Evolutionary conservation across 2,888 invertebrate genomes (phyloP).

Genomic region (Globia sparganii): DNA sequence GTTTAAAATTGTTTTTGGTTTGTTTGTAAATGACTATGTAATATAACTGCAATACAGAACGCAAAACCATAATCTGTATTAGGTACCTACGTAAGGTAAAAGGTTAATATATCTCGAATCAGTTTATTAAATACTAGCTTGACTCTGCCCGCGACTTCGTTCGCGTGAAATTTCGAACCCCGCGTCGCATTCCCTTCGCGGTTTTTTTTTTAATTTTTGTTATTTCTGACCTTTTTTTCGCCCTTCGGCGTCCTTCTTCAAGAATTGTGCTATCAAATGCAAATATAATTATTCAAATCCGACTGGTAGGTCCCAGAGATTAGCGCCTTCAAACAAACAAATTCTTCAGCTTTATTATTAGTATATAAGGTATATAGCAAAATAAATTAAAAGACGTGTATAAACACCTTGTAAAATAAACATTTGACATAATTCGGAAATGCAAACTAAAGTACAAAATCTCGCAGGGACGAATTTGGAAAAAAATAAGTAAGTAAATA

Average conservation of each 20-base stretch:
- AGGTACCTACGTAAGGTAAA: neutral
- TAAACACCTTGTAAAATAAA: neutral
- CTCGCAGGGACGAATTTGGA: conserved; percentile 35
- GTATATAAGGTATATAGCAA: too few species aligned
- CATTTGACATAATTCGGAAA: conserved; percentile 31
- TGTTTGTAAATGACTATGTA: neutral
- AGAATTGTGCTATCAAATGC: too few species aligned
- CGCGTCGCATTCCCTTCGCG: too few species aligned
- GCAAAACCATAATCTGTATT: neutral
- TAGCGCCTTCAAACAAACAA: too few species aligned
- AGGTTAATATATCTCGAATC: neutral
- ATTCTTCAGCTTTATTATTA: too few species aligned
- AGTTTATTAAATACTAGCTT: neutral
- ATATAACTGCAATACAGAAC: neutral
- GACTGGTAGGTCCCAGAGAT: too few species aligned
- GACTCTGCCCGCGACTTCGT: too few species aligned
- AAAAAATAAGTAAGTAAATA: conserved; percentile 42
- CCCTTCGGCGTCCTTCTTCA: too few species aligned
- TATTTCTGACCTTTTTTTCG: too few species aligned
- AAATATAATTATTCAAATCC: too few species aligned
- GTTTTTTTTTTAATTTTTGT: too few species aligned
- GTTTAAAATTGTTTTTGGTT: neutral
- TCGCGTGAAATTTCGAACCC: too few species aligned
- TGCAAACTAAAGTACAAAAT: conserved; percentile 35
- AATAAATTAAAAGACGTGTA: neutral